phyloP scores from a whole-genome alignment of 2,113 vertebrate species.

The Bubo bubo region DNA sequence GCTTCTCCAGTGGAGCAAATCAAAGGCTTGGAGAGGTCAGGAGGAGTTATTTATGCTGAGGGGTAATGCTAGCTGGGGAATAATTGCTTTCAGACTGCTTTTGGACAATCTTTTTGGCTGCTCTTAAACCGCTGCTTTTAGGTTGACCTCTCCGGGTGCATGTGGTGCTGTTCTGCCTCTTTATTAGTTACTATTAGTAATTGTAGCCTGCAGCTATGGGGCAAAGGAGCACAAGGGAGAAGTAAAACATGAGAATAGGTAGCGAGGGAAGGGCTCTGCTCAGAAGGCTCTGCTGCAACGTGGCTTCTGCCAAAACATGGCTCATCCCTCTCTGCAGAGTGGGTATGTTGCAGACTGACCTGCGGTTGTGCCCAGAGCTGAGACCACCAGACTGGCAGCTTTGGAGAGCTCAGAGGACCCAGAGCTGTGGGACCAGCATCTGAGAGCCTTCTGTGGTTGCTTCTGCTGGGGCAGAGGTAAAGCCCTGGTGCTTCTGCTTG shows the following conservation, averaged over 20 bases:
- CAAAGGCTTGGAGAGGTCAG: constrained; percentile 20
- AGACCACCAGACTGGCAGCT: neutral
- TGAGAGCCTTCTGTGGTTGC: neutral
- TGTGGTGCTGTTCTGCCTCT: constrained; percentile 19
- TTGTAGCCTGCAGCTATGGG: constrained; percentile 2
- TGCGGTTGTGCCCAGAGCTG: neutral
- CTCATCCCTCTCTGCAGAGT: neutral
- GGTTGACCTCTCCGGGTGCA: neutral
- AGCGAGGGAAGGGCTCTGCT: neutral
- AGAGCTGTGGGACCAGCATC: neutral
- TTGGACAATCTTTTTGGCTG: neutral
- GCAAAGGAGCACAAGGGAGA: neutral
- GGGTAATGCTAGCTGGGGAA: neutral
- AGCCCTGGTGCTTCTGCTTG: fast-evolving
- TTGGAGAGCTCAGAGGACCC: neutral
- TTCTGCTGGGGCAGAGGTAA: neutral
- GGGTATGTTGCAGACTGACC: fast-evolving
- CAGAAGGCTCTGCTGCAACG: fast-evolving
- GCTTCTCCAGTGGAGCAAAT: neutral
- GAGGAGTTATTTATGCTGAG: neutral
- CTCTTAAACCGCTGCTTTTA: neutral
- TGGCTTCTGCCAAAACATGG: fast-evolving
- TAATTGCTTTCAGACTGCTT: constrained; percentile 53
- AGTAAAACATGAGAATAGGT: neutral
- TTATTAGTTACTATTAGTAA: constrained; percentile 15